These are phyloP conservation scores for Achroia grisella DNA, from an alignment of 1,140 invertebrate genomes.

Conservation along the genomic window DNA sequence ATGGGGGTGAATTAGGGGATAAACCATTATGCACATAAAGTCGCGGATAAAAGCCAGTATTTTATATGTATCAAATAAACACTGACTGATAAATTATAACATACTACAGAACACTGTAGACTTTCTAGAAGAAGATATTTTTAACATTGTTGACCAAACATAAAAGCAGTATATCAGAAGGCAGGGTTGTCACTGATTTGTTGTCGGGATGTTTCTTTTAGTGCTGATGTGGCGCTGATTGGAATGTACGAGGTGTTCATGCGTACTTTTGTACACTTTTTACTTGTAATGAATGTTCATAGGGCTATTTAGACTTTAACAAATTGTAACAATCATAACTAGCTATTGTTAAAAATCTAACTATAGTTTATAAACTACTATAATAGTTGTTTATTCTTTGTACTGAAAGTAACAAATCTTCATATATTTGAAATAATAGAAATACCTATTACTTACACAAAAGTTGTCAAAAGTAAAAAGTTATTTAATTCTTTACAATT, in stretches of 20 bases:
- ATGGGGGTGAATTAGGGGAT: too few relatives aligned
- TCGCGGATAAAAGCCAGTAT: too few relatives aligned
- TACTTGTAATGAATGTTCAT: conserved; percentile 40
- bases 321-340: conserved; percentile 2
- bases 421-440: not conserved
- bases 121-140: too few relatives aligned
- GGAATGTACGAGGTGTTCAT: conserved; percentile 47
- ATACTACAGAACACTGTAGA: too few relatives aligned
- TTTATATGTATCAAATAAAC: too few relatives aligned
- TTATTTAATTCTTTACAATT: too few relatives aligned
- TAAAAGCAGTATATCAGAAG: conserved; percentile 20
- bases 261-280: conserved; percentile 35
- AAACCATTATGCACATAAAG: too few relatives aligned
- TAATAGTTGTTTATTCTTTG: not conserved
- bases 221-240: conserved; percentile 54
- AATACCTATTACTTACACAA: not conserved
- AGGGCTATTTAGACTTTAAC: conserved; percentile 19
- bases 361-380: too few relatives aligned
- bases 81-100: too few relatives aligned
- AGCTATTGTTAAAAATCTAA: not conserved
- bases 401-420: not conserved
- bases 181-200: conserved; percentile 56
- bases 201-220: conserved; percentile 58
- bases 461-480: not conserved
- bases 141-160: conserved; percentile 7